Evolutionary conservation across 2,797 vertebrate species (phyloP).

Genomic region (Iguana delicatissima): DNA sequence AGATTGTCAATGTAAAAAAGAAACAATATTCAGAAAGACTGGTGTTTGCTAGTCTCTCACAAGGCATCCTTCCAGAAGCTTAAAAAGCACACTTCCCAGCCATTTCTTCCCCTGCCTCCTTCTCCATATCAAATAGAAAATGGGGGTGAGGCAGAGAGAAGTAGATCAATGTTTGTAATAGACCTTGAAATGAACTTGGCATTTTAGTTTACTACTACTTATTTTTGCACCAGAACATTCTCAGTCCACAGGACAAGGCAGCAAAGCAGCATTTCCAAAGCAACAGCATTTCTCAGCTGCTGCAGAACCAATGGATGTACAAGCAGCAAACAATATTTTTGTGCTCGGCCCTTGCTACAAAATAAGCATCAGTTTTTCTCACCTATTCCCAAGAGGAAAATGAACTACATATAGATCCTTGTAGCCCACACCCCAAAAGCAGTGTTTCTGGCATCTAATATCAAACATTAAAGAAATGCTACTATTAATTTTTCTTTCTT

Average conservation of each 20-base stretch:
- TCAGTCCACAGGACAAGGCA: background rate
- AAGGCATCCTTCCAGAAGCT: slow-evolving; percentile 17
- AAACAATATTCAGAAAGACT: background rate
- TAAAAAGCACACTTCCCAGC: slow-evolving; percentile 2
- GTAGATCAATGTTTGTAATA: slow-evolving; percentile 48
- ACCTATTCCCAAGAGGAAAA: background rate
- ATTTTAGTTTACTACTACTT: slow-evolving; percentile 36
- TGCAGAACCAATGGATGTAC: slow-evolving; percentile 2
- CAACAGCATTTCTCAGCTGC: background rate
- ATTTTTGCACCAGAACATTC: slow-evolving; percentile 27
- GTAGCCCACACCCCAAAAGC: no score
- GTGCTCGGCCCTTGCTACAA: background rate
- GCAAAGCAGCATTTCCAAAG: background rate
- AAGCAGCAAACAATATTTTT: background rate
- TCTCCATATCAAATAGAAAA: slow-evolving; percentile 1
- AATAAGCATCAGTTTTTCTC: background rate
- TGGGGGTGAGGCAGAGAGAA: background rate
- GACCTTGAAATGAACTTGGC: slow-evolving; percentile 57
- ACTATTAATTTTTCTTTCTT: slow-evolving; percentile 1
- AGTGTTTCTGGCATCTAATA: background rate
- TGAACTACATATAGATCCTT: background rate
- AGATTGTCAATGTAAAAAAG: slow-evolving; percentile 16
- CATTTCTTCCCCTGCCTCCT: background rate
- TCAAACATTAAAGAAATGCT: background rate
- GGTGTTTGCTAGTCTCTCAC: slow-evolving; percentile 17